phyloP scores from a whole-genome alignment of 2,797 vertebrate species.

The Anableps anableps region DNA sequence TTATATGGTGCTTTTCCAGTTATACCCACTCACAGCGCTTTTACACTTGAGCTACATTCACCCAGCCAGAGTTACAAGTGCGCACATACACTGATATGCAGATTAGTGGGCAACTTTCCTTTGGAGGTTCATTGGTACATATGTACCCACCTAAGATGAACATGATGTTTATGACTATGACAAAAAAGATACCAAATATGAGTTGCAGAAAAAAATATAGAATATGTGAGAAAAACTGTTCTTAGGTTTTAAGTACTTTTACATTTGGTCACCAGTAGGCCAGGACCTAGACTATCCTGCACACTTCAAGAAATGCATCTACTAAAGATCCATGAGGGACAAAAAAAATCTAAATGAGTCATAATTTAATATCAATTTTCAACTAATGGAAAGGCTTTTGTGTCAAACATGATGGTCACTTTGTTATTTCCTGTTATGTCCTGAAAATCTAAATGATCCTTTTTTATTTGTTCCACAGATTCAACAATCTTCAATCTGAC shows the following conservation, averaged over 20 bases:
- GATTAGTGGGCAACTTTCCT: background rate
- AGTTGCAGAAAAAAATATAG: background rate
- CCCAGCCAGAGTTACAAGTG: background rate
- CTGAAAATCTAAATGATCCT: background rate
- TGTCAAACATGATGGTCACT: background rate
- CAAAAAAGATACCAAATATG: background rate
- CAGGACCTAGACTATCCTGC: background rate
- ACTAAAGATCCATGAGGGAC: slow-evolving; percentile 8
- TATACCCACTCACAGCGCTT: background rate
- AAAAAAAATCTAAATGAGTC: background rate
- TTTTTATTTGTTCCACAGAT: background rate
- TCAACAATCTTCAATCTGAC: background rate
- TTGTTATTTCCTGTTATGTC: background rate
- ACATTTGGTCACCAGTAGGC: background rate
- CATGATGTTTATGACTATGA: background rate
- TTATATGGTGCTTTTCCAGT: background rate
- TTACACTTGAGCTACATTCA: background rate
- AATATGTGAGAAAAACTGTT: background rate
- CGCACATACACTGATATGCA: background rate
- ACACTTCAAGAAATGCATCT: background rate
- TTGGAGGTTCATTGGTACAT: background rate
- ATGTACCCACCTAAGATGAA: background rate
- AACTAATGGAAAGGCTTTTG: background rate
- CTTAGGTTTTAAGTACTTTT: background rate
- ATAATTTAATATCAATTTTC: background rate